phyloP scores from a whole-genome alignment of 2,113 vertebrate species.

The Saimiri boliviensis region DNA sequence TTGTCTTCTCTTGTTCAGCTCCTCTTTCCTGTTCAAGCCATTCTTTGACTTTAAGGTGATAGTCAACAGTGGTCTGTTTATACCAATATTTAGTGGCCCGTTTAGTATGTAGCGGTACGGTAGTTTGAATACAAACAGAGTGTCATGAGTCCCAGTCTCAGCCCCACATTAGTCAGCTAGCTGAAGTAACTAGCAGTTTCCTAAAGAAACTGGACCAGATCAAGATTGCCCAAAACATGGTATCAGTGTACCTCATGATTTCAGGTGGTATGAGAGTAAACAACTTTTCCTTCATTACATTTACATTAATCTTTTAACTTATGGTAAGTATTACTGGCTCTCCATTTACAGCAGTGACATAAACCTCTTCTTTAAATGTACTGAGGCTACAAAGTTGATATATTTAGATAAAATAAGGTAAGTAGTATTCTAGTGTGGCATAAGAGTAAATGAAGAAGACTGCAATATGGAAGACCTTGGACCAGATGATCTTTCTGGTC shows the following conservation, averaged over 20 bases:
- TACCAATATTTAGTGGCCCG: not conserved
- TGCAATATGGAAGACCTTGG: not conserved
- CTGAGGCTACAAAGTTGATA: not conserved
- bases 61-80: not conserved
- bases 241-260: not conserved
- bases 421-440: not conserved
- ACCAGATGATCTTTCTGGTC: not conserved
- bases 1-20: not conserved
- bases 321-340: not conserved
- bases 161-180: not conserved
- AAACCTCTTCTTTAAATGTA: slow-evolving; percentile 1
- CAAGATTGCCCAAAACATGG: not conserved
- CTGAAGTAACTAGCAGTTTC: not conserved
- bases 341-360: not conserved
- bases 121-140: not conserved
- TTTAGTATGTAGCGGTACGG: not conserved
- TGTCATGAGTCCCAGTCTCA: not conserved
- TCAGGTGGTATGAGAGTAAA: not conserved
- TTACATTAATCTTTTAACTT: slow-evolving; percentile 13
- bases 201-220: not conserved
- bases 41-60: slow-evolving; percentile 28
- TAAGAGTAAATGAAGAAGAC: not conserved
- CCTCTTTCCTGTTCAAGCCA: not conserved
- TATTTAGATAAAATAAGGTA: slow-evolving; percentile 25
- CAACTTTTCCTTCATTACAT: not conserved